Conservation (phyloP, 1,140 invertebrate genomes). For the Drosophila sproati region DNA sequence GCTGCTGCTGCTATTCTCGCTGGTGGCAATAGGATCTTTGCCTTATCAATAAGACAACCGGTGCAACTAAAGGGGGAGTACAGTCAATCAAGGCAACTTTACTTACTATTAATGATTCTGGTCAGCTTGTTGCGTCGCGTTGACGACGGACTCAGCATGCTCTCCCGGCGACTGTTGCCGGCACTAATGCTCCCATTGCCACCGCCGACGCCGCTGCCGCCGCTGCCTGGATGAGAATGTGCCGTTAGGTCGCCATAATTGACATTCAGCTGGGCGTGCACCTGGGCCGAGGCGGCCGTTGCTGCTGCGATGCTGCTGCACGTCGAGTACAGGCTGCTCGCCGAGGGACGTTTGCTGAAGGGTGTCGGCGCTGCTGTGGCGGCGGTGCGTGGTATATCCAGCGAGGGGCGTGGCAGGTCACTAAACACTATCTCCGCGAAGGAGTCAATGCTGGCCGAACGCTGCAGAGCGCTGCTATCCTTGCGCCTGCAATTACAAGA, state of each 20-base stretch:
- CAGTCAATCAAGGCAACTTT: conserved; percentile 6
- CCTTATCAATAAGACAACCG: conserved; percentile 62
- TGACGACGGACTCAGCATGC: conserved; percentile 89
- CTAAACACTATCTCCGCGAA: conserved; percentile 89
- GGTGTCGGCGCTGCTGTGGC: conserved; percentile 47
- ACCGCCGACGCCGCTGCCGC: conserved; percentile 14
- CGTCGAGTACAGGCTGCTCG: conserved; percentile 85
- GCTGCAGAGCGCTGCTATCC: conserved; percentile 87
- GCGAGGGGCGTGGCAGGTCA: conserved; percentile 72
- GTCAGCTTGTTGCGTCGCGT: conserved; percentile 90
- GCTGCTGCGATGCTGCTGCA: conserved; percentile 83
- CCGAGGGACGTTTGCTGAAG: conserved; percentile 85
- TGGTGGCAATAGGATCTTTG: conserved; percentile 2
- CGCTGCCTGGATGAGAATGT: conserved; percentile 9
- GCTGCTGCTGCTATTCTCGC: conserved; percentile 30
- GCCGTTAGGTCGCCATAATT: conserved; percentile 71
- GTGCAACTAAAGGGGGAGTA: conserved; percentile 3
- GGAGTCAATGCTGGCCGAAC: conserved; percentile 92
- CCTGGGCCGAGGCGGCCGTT: conserved; percentile 67
- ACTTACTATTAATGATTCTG: conserved; percentile 90
- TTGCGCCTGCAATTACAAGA: conserved; percentile 85
- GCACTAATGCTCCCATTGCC: conserved; percentile 55
- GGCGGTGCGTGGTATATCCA: conserved; percentile 63
- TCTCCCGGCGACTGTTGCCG: conserved; percentile 84
- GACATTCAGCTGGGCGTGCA: conserved; percentile 80